Percentiles rank a stretch among this genome's conserved stretches.
Conservation (phyloP, 2,797 vertebrate species). For the Novumbra hubbsi region DNA sequence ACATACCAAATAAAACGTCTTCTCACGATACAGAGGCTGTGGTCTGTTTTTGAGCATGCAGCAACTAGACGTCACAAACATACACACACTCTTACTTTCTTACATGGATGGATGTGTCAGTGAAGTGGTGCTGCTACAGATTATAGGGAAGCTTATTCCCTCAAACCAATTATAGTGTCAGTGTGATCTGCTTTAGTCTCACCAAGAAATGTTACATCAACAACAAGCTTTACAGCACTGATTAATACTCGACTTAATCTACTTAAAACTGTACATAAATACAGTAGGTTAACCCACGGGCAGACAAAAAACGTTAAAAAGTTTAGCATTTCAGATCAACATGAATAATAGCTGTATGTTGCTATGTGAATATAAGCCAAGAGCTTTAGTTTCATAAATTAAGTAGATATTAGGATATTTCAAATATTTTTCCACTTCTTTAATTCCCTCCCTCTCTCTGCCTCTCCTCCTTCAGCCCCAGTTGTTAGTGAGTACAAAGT, state of each 20-base stretch:
- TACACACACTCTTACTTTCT: slow-evolving; percentile 44
- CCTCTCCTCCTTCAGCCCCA: slow-evolving; percentile 21
- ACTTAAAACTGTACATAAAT: too few species aligned
- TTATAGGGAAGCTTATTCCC: slow-evolving; percentile 44
- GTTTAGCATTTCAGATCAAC: too few species aligned
- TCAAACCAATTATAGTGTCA: slow-evolving; percentile 40
- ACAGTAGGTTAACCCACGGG: too few species aligned
- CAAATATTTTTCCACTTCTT: not conserved
- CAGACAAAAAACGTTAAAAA: too few species aligned
- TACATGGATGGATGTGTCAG: slow-evolving; percentile 50
- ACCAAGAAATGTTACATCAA: slow-evolving; percentile 10
- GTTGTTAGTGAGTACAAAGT: slow-evolving; percentile 31
- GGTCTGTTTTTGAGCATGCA: slow-evolving; percentile 40
- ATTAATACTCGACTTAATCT: not conserved
- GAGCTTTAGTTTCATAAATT: not conserved
- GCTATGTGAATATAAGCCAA: not conserved
- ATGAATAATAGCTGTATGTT: not conserved
- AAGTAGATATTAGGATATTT: not conserved
- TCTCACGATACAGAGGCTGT: slow-evolving; percentile 55
- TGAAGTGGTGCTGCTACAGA: slow-evolving; percentile 40
- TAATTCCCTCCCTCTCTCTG: slow-evolving; percentile 14
- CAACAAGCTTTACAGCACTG: not conserved
- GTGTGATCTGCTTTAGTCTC: slow-evolving; percentile 35
- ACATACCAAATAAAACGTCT: slow-evolving; percentile 61
- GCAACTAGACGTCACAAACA: slow-evolving; percentile 26